These are phyloP conservation scores for Mus spretus DNA, from an alignment of 2,797 vertebrate species.

Conservation along the genomic window DNA sequence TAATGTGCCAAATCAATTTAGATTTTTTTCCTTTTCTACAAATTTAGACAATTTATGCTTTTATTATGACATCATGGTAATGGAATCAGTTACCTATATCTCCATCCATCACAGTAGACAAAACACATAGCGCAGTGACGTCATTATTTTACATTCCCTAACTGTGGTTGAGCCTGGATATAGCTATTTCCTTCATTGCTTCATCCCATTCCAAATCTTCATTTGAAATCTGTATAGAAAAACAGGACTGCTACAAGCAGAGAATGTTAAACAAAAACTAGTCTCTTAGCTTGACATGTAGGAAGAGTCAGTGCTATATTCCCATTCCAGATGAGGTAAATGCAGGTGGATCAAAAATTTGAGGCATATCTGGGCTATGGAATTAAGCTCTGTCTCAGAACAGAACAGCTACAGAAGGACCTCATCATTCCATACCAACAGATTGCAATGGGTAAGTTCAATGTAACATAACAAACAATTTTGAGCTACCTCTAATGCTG, in stretches of 20 bases:
- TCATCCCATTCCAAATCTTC: not conserved
- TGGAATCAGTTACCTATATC: not conserved
- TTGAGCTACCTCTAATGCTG: not conserved
- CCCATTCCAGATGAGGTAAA: not conserved
- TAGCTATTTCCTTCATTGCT: not conserved
- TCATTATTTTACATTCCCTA: conserved; percentile 8
- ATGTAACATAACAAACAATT: not conserved
- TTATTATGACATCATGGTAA: not conserved
- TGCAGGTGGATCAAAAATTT: not conserved
- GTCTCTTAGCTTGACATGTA: not conserved
- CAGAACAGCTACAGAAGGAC: not conserved
- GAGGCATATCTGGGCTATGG: not conserved
- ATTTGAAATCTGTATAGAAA: conserved; percentile 40
- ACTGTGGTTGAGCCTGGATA: not conserved
- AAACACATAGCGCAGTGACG: not conserved
- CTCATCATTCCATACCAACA: not conserved
- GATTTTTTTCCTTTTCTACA: not conserved
- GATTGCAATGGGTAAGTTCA: not conserved
- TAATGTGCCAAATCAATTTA: not conserved
- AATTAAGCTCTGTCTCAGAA: not conserved
- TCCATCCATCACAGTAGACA: not conserved
- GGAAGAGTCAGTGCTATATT: not conserved
- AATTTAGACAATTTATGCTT: not conserved
- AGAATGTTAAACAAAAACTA: not conserved
- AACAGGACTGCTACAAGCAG: not conserved